A percentile compares a stretch with the other conserved stretches of the same genome.
Evolutionary conservation across 2,888 invertebrate species (phyloP).

Genomic region (Cotesia congregata): DNA sequence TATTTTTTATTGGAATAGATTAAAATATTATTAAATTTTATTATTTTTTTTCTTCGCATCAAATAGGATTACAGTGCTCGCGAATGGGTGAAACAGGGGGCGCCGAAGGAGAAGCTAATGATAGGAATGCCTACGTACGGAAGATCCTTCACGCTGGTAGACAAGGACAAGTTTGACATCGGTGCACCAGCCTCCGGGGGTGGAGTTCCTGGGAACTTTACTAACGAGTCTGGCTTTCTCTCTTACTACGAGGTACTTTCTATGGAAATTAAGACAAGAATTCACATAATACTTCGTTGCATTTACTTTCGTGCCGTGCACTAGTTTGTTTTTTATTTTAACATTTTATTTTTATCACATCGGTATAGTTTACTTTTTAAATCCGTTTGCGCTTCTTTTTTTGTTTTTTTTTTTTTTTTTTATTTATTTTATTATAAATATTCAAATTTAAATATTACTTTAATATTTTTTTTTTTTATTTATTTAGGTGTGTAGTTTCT

Average conservation of each 20-base stretch:
- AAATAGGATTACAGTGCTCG: slow-evolving; percentile 86
- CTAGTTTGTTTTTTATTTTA: slow-evolving; percentile 24
- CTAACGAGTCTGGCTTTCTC: slow-evolving; percentile 93
- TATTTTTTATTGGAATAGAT: too few species aligned
- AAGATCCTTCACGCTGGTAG: slow-evolving; percentile 89
- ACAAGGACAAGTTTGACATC: slow-evolving; percentile 90
- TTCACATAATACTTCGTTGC: slow-evolving; percentile 30
- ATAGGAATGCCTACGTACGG: slow-evolving; percentile 97
- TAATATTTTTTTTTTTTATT: slow-evolving; percentile 12
- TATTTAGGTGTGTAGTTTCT: slow-evolving; percentile 85
- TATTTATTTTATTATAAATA: neutral
- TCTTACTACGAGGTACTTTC: slow-evolving; percentile 86
- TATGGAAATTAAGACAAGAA: slow-evolving; percentile 20
- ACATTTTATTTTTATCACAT: neutral
- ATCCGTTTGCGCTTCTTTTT: neutral
- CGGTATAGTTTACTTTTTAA: neutral
- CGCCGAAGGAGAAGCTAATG: slow-evolving; percentile 93
- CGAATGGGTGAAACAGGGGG: slow-evolving; percentile 94
- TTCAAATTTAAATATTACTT: slow-evolving; percentile 10
- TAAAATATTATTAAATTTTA: neutral
- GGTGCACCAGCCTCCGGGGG: slow-evolving; percentile 92
- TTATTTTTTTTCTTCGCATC: slow-evolving; percentile 5
- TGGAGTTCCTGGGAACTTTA: slow-evolving; percentile 88
- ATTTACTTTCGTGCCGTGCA: slow-evolving; percentile 22
- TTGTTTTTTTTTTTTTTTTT: neutral